These are phyloP conservation scores for Characodon lateralis DNA, from an alignment of 2,797 vertebrate genomes.

Conservation along the genomic window DNA sequence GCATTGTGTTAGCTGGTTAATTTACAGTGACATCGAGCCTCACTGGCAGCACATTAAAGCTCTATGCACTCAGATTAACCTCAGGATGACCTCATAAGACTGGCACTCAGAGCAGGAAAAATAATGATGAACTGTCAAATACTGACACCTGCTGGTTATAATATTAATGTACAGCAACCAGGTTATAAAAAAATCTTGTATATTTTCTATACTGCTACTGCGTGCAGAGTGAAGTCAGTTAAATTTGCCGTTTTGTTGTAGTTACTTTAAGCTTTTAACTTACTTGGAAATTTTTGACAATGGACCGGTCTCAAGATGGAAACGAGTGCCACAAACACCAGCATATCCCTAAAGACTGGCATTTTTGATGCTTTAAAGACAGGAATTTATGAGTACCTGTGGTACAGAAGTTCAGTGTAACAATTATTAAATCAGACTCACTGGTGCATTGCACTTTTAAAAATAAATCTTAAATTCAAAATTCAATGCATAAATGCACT, in stretches of 20 bases:
- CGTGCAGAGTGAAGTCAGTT: not conserved
- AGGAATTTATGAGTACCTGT: constrained; percentile 68
- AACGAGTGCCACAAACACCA: constrained; percentile 68
- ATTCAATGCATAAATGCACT: not conserved
- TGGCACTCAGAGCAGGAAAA: constrained; percentile 7
- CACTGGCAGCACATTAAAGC: constrained; percentile 12
- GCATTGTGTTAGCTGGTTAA: not conserved
- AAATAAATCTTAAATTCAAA: not conserved
- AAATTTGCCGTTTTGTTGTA: not conserved
- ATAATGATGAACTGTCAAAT: constrained; percentile 35
- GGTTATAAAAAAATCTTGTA: not conserved
- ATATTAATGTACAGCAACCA: not conserved
- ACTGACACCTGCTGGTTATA: constrained; percentile 71
- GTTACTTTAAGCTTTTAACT: constrained; percentile 46
- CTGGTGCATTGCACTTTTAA: not conserved
- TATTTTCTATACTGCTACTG: not conserved
- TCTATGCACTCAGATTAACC: constrained; percentile 25
- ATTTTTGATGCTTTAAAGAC: constrained; percentile 63
- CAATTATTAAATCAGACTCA: not conserved
- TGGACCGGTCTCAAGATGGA: constrained; percentile 59
- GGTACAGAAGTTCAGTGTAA: constrained; percentile 29
- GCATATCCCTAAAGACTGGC: constrained; percentile 60
- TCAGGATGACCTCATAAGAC: constrained; percentile 27
- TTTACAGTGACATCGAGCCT: constrained; percentile 1
- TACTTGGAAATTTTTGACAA: constrained; percentile 78